Conservation (phyloP, 2,888 invertebrate genomes). For the Epistrophe eligans region DNA sequence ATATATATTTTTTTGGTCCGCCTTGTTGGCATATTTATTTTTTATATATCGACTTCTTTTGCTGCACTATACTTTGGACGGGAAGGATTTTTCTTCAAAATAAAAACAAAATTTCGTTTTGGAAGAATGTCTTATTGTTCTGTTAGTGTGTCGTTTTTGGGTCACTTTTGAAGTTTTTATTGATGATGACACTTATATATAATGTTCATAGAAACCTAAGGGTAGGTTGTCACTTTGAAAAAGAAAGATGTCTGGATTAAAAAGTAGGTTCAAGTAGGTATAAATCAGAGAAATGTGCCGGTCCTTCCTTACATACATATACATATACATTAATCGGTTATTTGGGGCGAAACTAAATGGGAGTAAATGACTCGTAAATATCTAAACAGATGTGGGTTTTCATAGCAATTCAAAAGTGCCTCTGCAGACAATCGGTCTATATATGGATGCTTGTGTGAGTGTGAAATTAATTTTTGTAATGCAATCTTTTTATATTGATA, state of each 20-base stretch:
- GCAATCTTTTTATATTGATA: not conserved
- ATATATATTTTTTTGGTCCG: conserved; percentile 28
- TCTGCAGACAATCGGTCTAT: not conserved
- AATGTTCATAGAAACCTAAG: conserved; percentile 17
- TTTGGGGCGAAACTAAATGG: conserved; percentile 10
- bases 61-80: conserved; percentile 35
- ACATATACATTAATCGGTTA: conserved; percentile 21
- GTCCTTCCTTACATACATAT: not conserved
- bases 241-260: conserved; percentile 17
- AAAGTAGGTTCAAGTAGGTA: conserved; percentile 15
- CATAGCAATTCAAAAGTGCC: not conserved
- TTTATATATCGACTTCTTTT: conserved; percentile 4
- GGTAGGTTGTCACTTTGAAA: conserved; percentile 19
- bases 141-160: conserved; percentile 25
- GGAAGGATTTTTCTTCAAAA: conserved; percentile 21
- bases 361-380: conserved; percentile 19
- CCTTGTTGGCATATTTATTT: conserved; percentile 53
- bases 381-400: conserved; percentile 1
- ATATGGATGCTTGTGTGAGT: not conserved
- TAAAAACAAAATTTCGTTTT: conserved; percentile 9
- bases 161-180: conserved; percentile 67
- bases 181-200: conserved; percentile 60
- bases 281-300: conserved; percentile 11
- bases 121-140: conserved; percentile 20
- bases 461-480: conserved; percentile 2